Base-by-base conservation (phyloP, 2,888 invertebrate species). In the Meiosimyza decipiens region DNA sequence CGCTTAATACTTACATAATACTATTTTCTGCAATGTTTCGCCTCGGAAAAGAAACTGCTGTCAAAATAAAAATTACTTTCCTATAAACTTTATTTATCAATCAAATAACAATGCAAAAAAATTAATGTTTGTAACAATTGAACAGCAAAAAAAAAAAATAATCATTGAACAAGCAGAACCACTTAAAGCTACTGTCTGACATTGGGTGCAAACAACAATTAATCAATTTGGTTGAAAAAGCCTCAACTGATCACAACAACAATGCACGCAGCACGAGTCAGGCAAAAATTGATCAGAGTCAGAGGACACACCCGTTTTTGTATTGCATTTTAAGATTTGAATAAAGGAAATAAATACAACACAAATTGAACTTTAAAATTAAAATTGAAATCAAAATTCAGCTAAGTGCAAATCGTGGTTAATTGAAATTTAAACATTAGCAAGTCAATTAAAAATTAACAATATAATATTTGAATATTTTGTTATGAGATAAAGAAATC, bases 161-260 rank as follows among this genome's bases (percentile, higher is more conserved):
- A 51, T 22, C 13, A 33, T 40, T 11, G 47, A 33, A 70, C 47
- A 71, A 65, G 65, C 54, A 65, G 65, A 73, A 67, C 62, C 52
- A 64, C 64, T 55, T 62, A 68, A 60, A 13, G 50, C 71, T 72
- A 51, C 71, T 69, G 69, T 68, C 71, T 75, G 74, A 73, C 71
- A 69, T 59, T 68, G 62, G 63, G 68, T 54, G 62, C 62, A 71
- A 71, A 52, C 72, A 71, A 52, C 72, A 72, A 70, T 74, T 72
- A 74, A 71, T 74, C 72, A 70, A 65, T 50, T 62, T 54, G 64
- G 18, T 13, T 22, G 28, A 67, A 9, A 40, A 40, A 40, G 9
- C 40, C 40, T 40, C 40, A 1, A 47, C 16, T 49, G 28, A 59
- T 50, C 40, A 59, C 50, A 47, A n/a, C 67, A 52, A n/a, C 54